These are phyloP conservation scores for Micronycteris hirsuta DNA, from an alignment of 2,113 vertebrate genomes.

Conservation along the genomic window DNA sequence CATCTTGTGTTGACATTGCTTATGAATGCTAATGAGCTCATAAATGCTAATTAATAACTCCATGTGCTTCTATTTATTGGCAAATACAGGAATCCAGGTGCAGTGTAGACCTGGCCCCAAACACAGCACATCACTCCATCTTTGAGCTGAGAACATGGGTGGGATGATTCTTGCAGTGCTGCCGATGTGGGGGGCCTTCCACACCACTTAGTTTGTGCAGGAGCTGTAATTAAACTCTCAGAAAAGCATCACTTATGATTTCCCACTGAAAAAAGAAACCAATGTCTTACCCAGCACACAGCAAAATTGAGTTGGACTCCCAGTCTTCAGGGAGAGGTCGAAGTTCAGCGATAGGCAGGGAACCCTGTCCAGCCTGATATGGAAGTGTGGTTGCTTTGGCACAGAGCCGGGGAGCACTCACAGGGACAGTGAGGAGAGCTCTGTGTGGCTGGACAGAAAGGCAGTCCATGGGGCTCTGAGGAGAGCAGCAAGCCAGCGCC, in stretches of 20 bases:
- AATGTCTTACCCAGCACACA: neutral
- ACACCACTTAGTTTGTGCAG: neutral
- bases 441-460: neutral
- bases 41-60: slow-evolving; percentile 74
- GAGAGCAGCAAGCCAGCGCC: rapidly evolving
- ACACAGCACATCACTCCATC: neutral
- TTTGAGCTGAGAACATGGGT: slow-evolving; percentile 5
- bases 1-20: slow-evolving; percentile 73
- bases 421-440: neutral
- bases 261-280: neutral
- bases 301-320: neutral
- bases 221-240: neutral
- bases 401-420: neutral
- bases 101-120: slow-evolving; percentile 38
- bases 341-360: no score
- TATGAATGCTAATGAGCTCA: slow-evolving; percentile 70
- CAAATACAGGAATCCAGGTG: slow-evolving; percentile 66
- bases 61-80: slow-evolving; percentile 68
- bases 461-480: neutral
- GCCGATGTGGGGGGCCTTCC: neutral
- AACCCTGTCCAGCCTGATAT: neutral
- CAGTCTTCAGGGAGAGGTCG: neutral
- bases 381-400: neutral
- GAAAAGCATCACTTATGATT: neutral
- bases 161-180: neutral